Conservation (phyloP, 1,140 invertebrate genomes). For the Cecropterus lyciades region DNA sequence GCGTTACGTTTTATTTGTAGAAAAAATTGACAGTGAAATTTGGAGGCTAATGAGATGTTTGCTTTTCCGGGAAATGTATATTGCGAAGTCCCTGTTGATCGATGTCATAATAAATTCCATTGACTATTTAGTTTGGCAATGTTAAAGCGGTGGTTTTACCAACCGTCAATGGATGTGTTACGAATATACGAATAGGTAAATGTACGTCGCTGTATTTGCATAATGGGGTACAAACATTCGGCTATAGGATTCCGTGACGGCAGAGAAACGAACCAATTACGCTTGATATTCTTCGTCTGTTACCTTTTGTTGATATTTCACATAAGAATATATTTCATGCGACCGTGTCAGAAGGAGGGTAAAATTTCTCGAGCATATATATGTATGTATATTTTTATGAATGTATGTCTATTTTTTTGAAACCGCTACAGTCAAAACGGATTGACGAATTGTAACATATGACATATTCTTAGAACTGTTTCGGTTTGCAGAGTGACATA, state of each 20-base stretch:
- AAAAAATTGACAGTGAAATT: slow-evolving; percentile 12
- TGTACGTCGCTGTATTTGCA: slow-evolving; percentile 1
- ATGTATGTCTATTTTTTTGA: too few species aligned
- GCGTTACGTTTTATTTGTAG: slow-evolving; percentile 12
- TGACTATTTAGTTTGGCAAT: not conserved
- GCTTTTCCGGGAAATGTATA: not conserved
- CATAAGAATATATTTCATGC: too few species aligned
- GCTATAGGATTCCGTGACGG: slow-evolving; percentile 2
- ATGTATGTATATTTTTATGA: too few species aligned
- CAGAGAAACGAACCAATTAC: slow-evolving; percentile 18
- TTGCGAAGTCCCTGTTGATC: not conserved
- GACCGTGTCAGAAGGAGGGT: too few species aligned
- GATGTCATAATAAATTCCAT: too few species aligned
- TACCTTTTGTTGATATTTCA: too few species aligned
- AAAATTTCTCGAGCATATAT: too few species aligned
- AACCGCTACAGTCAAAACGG: too few species aligned
- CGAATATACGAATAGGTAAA: not conserved
- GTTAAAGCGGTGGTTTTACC: too few species aligned
- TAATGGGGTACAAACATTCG: slow-evolving; percentile 5
- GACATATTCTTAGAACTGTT: too few species aligned
- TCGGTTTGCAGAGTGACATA: too few species aligned
- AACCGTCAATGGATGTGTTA: slow-evolving; percentile 6
- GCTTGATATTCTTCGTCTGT: not conserved
- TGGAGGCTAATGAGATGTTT: slow-evolving; percentile 21
- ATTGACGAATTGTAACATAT: too few species aligned